Evolutionary conservation across 2,888 invertebrate genomes (phyloP).

Genomic region (Sturmia bella): DNA sequence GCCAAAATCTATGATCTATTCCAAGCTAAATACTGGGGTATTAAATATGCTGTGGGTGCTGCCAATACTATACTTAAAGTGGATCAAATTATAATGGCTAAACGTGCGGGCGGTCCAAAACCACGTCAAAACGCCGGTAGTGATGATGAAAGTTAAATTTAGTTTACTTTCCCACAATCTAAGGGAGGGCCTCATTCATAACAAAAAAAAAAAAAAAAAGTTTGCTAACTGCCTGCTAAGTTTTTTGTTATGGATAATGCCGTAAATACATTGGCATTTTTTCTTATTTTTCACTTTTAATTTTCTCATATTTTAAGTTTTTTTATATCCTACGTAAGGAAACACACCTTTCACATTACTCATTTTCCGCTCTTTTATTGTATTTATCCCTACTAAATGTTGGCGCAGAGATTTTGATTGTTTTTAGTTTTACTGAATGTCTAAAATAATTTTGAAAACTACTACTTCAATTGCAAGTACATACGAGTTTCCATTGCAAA

Average conservation of each 20-base stretch:
- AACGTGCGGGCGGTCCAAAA: slow-evolving; percentile 97
- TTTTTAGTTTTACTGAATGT: slow-evolving; percentile 49
- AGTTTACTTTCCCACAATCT: slow-evolving; percentile 4
- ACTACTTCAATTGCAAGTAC: slow-evolving; percentile 11
- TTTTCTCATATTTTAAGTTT: slow-evolving; percentile 5
- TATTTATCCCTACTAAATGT: slow-evolving; percentile 46
- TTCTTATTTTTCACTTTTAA: slow-evolving; percentile 31
- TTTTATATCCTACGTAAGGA: neutral
- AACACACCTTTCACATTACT: slow-evolving; percentile 23
- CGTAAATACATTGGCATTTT: slow-evolving; percentile 53
- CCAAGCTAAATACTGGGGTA: slow-evolving; percentile 93
- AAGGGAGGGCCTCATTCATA: too few relatives aligned
- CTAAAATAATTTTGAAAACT: slow-evolving; percentile 38
- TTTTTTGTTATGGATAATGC: too few relatives aligned
- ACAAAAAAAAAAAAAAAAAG: too few relatives aligned
- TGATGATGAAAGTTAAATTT: slow-evolving; percentile 87
- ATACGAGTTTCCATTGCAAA: slow-evolving; percentile 26
- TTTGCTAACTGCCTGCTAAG: too few relatives aligned
- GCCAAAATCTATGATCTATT: slow-evolving; percentile 92
- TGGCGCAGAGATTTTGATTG: slow-evolving; percentile 3
- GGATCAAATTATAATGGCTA: slow-evolving; percentile 99
- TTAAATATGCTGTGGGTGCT: slow-evolving; percentile 97
- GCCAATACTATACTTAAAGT: slow-evolving; percentile 96
- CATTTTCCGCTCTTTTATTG: slow-evolving; percentile 35
- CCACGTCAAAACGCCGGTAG: slow-evolving; percentile 86